A percentile compares a stretch with the other conserved stretches of the same genome.
phyloP scores from a whole-genome alignment of 2,797 vertebrate species.

The Gambusia yucatana region DNA sequence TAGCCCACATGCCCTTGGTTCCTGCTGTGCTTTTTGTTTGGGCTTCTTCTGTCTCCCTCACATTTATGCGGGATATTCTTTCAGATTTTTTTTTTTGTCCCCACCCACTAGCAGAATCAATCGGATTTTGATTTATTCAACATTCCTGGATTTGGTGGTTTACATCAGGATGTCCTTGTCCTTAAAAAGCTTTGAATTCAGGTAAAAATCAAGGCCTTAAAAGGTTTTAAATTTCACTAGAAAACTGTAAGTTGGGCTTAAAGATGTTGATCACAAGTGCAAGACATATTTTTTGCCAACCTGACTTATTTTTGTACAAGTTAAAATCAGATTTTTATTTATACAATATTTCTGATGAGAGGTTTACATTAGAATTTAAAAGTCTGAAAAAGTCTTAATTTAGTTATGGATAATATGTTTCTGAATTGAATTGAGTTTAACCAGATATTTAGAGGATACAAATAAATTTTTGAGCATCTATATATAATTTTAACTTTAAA shows the following conservation, averaged over 20 bases:
- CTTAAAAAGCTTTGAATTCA: too few species aligned
- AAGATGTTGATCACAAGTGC: too few species aligned
- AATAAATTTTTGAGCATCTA: neutral
- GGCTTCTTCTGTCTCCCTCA: slow-evolving; percentile 70
- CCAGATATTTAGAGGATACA: neutral
- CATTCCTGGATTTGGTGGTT: neutral
- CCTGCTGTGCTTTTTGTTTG: slow-evolving; percentile 92
- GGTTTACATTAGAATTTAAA: neutral
- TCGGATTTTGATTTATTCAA: slow-evolving; percentile 39
- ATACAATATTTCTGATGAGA: neutral
- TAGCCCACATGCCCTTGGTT: slow-evolving; percentile 97
- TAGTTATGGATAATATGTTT: neutral
- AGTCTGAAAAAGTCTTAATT: too few species aligned
- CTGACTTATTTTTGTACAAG: too few species aligned
- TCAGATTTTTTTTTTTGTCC: slow-evolving; percentile 25
- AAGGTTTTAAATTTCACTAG: too few species aligned
- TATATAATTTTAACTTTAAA: neutral
- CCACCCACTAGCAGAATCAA: neutral
- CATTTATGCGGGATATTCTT: slow-evolving; percentile 35
- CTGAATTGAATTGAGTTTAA: neutral
- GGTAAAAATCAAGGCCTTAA: too few species aligned
- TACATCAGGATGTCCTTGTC: neutral
- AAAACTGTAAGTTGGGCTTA: too few species aligned
- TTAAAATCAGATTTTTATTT: neutral
- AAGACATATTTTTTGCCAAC: too few species aligned